Base-by-base conservation (phyloP, 2,797 vertebrate genomes). In the Anolis apletophallus region DNA sequence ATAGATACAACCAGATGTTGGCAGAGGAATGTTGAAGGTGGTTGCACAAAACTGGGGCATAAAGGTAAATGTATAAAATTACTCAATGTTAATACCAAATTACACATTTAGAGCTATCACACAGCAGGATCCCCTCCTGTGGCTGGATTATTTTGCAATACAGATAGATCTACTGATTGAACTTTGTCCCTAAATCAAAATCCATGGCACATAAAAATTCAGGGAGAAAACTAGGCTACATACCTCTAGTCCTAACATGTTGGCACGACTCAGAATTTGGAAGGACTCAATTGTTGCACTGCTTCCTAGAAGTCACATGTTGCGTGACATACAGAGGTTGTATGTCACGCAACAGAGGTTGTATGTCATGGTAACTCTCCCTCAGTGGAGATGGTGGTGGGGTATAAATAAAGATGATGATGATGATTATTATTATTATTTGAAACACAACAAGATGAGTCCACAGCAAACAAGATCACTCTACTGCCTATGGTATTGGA, bases 1-100 rank as follows among this genome's bases (percentile, higher is more conserved):
- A 91, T 64, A 10, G 52, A 88, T 68, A 26, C 16, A 69, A 19
- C 88, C 85, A 55, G 89, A 64, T 8, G 71, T 46, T 3, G 40
- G 29, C 57, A 69, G n/a, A 21, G 7, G 21, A 85, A 8, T 57
- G 36, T 82, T 91, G 46, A 29, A 7, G 54, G n/a, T 73, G 57
- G 52, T 46, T 90, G 3, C 57, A 90, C 59, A 85, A 88, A 84
- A 54, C 40, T 29, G 59, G 55, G 64, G 3, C n/a, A 0, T 12
- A 36, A 36, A 88, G 82, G 52, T 50, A 52, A 29, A 54, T n/a
- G 3, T 26, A 89, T 36, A 8, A 46, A 34, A 57, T 36, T 32
- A 76, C 76, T 77, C 5, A 29, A 71, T 88, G n/a, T 55, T 88
- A 72, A 54, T 54, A 36, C 21, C 72, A 88, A 85, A 81, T 16